Evolutionary conservation across 2,797 vertebrate genomes (phyloP), one percentile per base, ranked within the genome.

Genomic region (Sciaenops ocellatus): DNA sequence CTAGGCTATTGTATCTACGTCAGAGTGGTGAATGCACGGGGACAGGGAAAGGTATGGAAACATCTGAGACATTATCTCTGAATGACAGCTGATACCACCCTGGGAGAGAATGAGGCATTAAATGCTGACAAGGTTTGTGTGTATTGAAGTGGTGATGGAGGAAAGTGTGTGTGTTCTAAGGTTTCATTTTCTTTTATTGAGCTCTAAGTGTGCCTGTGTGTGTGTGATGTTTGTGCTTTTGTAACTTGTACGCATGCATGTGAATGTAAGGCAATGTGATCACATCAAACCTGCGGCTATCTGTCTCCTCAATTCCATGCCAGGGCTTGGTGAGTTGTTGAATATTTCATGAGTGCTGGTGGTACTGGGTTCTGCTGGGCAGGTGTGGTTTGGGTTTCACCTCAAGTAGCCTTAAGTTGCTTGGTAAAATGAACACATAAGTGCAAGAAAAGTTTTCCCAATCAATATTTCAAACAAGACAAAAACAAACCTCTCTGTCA

Each of bases 71-170:
- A 83, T 90, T 90, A 89, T 85, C 87, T 87, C 78, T 75, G 59
- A 89, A 72, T 68, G 93, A 91, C 89, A 93, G 85, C 47, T 78
- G 91, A 93, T 85, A 92, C 85, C 81, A 74, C 42, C 74, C 71
- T 63, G 82, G 81, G 86, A 90, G 85, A 82, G 66, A 69, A 42
- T 9, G 30, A 59, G 75, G 71, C 88, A 79, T 79, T 88, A 86
- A 90, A 89, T 79, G 85, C 79, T 81, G 78, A 75, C 66, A 62
- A 50, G 67, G 78, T 79, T 73, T 83, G 30, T 86, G 69, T 69
- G 62, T 72, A 24, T 26, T 26, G 54, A 72, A 56, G 59, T 80
- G 76, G 41, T 65, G 82, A 86, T n/a, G 41, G 76, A 80, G 9
- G 59, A 47, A 30, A 71, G 46, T 57, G 57, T 62, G 24, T 44